These are phyloP conservation scores for Pogonognathellus flavescens DNA, from an alignment of 1,140 invertebrate genomes.

Conservation along the genomic window DNA sequence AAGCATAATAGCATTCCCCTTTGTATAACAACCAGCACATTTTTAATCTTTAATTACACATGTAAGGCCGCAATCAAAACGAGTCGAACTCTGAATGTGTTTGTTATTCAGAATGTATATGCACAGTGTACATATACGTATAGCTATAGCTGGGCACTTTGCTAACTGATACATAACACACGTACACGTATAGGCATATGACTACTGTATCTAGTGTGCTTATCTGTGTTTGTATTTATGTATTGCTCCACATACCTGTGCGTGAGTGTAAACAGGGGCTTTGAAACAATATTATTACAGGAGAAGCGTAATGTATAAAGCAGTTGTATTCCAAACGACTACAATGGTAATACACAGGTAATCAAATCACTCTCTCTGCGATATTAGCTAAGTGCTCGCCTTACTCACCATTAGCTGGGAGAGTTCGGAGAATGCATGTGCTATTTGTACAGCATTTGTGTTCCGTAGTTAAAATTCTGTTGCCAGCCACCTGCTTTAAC, in stretches of 20 bases:
- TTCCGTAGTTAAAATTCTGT: slow-evolving; percentile 11
- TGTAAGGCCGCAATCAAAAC: slow-evolving; percentile 40
- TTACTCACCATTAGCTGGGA: not conserved
- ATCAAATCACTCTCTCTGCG: no score
- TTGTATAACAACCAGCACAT: not conserved
- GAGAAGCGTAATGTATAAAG: not conserved
- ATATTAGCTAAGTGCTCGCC: slow-evolving; percentile 1
- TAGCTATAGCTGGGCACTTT: not conserved
- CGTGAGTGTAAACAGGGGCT: not conserved
- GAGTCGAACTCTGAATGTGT: slow-evolving; percentile 16
- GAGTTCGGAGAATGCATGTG: not conserved
- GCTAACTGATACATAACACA: no score
- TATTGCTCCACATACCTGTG: not conserved
- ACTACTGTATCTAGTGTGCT: not conserved
- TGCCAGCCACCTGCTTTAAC: slow-evolving; percentile 40
- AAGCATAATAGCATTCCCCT: not conserved
- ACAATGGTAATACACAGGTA: no score
- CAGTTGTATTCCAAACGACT: no score
- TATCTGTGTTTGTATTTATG: not conserved
- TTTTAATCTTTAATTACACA: slow-evolving; percentile 50
- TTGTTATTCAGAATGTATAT: not conserved
- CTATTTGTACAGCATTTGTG: not conserved
- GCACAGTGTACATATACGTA: not conserved
- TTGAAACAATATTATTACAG: not conserved
- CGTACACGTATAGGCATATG: no score